Conservation (phyloP, 2,888 invertebrate species). For the Dolichopus griseipennis region DNA sequence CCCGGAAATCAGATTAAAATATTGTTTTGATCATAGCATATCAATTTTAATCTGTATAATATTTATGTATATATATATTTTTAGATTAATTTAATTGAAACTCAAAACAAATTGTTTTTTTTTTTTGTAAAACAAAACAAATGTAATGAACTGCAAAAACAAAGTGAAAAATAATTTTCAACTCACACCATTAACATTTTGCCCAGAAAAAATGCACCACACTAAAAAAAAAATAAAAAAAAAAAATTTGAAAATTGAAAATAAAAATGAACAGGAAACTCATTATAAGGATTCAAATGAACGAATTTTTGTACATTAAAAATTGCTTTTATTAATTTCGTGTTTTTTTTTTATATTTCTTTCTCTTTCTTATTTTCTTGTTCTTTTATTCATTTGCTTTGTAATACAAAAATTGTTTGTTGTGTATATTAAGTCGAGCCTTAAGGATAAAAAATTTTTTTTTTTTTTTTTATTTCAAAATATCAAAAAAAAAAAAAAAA, state of each 20-base stretch:
- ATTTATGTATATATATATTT: no score
- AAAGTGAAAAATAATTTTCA: no score
- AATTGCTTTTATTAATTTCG: neutral
- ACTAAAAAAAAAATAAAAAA: no score
- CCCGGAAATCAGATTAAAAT: neutral
- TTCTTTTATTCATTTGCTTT: no score
- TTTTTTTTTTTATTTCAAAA: neutral
- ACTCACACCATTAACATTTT: no score
- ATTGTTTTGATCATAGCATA: neutral
- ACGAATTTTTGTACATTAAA: constrained; percentile 6
- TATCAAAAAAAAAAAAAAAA: neutral
- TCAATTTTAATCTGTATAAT: neutral
- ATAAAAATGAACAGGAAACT: constrained; percentile 1
- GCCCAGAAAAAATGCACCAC: no score
- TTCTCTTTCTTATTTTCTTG: no score
- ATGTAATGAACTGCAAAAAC: no score
- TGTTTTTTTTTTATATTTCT: neutral
- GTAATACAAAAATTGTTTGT: no score
- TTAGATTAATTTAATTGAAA: no score
- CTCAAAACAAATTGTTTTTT: neutral
- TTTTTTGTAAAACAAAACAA: no score
- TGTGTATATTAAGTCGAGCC: no score
- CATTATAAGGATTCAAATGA: constrained; percentile 4
- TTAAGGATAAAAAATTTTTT: neutral
- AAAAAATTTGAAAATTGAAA: neutral